Conservation (phyloP, 2,113 vertebrate genomes). For the Hippocampus zosterae region DNA sequence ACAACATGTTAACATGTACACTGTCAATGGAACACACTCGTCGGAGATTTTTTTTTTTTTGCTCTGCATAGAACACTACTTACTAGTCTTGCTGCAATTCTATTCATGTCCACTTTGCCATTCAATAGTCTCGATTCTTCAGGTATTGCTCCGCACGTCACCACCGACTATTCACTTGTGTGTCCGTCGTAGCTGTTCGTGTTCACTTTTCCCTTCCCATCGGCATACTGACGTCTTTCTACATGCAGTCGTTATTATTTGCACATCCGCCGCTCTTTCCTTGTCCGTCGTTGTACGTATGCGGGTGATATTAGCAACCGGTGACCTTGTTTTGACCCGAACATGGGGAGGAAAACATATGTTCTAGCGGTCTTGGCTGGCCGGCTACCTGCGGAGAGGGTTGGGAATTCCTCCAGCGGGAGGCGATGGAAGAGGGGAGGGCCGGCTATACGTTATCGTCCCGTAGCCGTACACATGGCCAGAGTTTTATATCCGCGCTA, state of each 20-base stretch:
- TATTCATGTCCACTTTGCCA: too few species aligned
- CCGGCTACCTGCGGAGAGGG: conserved; percentile 83
- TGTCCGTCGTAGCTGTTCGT: too few species aligned
- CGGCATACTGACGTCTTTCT: neutral
- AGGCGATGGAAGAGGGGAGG: conserved; percentile 66
- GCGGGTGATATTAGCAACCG: conserved; percentile 45
- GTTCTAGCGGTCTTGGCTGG: conserved; percentile 81
- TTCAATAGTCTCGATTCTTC: too few species aligned
- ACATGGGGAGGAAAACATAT: conserved; percentile 81
- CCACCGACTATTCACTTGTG: too few species aligned
- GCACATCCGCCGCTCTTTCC: neutral
- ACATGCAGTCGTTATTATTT: neutral
- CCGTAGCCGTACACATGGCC: conserved; percentile 30
- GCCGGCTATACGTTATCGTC: conserved; percentile 55
- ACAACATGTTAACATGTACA: neutral
- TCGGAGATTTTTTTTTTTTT: neutral
- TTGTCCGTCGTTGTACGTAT: neutral
- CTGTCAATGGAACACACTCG: neutral
- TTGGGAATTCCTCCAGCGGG: conserved; percentile 79
- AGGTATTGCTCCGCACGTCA: too few species aligned
- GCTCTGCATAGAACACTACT: neutral
- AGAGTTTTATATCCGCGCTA: neutral
- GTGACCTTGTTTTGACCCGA: conserved; percentile 79
- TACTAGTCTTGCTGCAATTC: neutral
- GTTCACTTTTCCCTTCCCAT: too few species aligned